Percentiles rank a stretch among this genome's conserved stretches.
Evolutionary conservation across 35 echinoderm and acorn worm species (phyloP).

Genomic region (Heliocidaris tuberculata): DNA sequence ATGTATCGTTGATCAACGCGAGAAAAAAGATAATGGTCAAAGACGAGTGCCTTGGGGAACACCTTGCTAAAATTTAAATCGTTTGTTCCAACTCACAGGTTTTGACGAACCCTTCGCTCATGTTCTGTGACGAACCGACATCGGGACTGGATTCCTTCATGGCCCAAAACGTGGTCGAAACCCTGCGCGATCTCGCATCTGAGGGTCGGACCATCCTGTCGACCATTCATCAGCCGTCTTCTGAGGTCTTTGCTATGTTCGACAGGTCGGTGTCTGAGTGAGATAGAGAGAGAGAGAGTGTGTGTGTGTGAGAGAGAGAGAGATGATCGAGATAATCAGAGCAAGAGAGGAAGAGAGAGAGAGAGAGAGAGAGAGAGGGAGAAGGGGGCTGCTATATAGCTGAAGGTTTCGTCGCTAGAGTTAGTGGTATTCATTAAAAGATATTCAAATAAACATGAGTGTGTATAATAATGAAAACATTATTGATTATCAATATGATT

Average conservation of each 20-base stretch:
- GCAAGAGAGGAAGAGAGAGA: neutral
- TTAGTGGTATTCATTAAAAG: too few relatives aligned
- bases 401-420: too few relatives aligned
- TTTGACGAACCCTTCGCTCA: slow-evolving; percentile 72
- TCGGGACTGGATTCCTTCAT: slow-evolving; percentile 85
- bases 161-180: slow-evolving; percentile 72
- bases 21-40: too few relatives aligned
- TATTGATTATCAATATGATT: too few relatives aligned
- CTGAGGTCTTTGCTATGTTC: slow-evolving; percentile 75
- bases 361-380: neutral
- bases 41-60: too few relatives aligned
- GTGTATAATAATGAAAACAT: too few relatives aligned
- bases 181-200: slow-evolving; percentile 55
- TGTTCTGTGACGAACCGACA: slow-evolving; percentile 87
- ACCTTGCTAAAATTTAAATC: too few relatives aligned
- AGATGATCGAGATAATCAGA: too few relatives aligned
- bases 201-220: slow-evolving; percentile 78
- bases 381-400: neutral
- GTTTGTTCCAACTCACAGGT: slow-evolving; percentile 19
- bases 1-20: too few relatives aligned
- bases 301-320: too few relatives aligned
- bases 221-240: slow-evolving; percentile 83
- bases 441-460: too few relatives aligned
- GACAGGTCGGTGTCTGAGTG: slow-evolving; percentile 43
- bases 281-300: too few relatives aligned